Conservation (phyloP, 2,797 vertebrate genomes). For the Aldrovandia affinis region DNA sequence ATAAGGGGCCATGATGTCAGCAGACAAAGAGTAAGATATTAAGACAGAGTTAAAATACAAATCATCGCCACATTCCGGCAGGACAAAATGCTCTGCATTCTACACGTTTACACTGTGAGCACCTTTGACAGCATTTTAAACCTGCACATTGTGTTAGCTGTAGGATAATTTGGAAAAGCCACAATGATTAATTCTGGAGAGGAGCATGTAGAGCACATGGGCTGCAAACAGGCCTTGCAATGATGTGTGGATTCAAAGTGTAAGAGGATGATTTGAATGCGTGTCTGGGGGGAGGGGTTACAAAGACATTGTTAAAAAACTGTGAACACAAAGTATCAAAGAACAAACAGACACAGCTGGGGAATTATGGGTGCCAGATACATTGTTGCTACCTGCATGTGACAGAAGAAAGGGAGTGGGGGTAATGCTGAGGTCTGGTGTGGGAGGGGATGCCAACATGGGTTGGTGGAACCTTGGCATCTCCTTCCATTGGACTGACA, state of each 20-base stretch:
- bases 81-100: background rate
- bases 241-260: background rate
- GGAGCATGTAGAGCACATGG: background rate
- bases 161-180: background rate
- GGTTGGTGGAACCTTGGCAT: constrained; percentile 55
- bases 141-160: background rate
- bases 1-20: background rate
- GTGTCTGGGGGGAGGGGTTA: constrained; percentile 11
- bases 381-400: constrained; percentile 34
- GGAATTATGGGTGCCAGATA: constrained; percentile 53
- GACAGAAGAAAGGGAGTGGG: constrained; percentile 11
- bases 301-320: constrained; percentile 53
- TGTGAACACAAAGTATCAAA: constrained; percentile 27
- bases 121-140: background rate
- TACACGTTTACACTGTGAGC: background rate
- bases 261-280: background rate
- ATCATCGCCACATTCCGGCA: no score
- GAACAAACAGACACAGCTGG: background rate
- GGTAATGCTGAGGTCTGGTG: constrained; percentile 8
- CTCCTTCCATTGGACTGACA: constrained; percentile 71
- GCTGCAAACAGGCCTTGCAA: background rate
- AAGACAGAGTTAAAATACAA: no score
- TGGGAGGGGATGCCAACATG: constrained; percentile 56
- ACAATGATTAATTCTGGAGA: background rate
- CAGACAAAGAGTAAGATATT: no score